phyloP scores from a whole-genome alignment of 2,113 vertebrate genomes.

The Vulpes lagopus region DNA sequence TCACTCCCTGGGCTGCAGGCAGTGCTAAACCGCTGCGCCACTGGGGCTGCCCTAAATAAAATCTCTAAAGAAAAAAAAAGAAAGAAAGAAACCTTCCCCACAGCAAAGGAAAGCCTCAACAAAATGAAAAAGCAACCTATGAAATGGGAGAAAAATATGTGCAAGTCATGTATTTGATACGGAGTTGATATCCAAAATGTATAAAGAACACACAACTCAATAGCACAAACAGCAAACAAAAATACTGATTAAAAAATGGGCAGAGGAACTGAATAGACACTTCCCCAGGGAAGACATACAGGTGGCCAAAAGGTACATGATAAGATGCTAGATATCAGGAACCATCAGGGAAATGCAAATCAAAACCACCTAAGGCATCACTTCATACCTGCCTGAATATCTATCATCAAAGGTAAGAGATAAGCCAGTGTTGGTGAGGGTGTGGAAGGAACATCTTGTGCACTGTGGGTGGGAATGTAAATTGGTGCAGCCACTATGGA shows the following conservation, averaged over 20 bases:
- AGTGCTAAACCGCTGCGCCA: too few species aligned
- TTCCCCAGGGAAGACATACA: background rate
- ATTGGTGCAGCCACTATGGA: background rate
- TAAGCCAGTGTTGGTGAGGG: background rate
- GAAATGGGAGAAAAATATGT: conserved; percentile 18
- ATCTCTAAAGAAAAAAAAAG: too few species aligned
- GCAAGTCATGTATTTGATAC: background rate
- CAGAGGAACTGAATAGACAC: background rate
- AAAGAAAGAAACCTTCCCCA: background rate
- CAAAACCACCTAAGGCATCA: background rate
- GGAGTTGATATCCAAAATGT: background rate
- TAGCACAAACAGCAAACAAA: background rate
- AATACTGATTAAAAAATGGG: background rate
- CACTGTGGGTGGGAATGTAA: background rate
- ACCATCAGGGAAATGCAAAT: background rate
- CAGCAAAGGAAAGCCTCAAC: background rate
- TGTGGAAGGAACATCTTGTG: background rate
- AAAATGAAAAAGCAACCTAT: background rate
- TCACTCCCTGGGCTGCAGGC: too few species aligned
- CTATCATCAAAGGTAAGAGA: background rate
- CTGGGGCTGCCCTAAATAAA: too few species aligned
- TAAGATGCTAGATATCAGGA: background rate
- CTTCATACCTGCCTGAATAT: background rate
- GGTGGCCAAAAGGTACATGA: background rate
- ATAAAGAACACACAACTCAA: background rate